Base-by-base conservation (phyloP, 2,888 invertebrate genomes). In the Nymphalis urticae region DNA sequence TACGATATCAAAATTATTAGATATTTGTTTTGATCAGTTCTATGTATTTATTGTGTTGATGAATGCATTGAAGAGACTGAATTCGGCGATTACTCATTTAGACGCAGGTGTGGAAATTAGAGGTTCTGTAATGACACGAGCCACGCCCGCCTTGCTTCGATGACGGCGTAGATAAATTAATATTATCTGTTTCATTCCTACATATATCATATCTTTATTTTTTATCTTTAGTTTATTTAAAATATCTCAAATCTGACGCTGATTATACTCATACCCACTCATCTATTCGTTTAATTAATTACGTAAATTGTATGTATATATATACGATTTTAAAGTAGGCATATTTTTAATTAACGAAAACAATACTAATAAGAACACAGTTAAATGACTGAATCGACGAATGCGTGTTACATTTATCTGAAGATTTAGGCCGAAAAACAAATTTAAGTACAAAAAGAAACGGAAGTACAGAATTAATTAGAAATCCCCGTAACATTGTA, bases 41-140 rank as follows among this genome's bases (percentile, higher is more conserved):
- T 47, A 47, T 21, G 13, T 60, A 16, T 47, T 48, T n/a, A 60
- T 21, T 48, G 62, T 65, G 56, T 61, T 13, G 42, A 42, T 42
- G 53, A 62, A 19, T 58, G 9, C 13, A 42, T 42, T 58, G 19
- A 63, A 65, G 5, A 50, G 36, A 51, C 17, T 16, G 21, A 36
- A 64, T 80, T 75, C 77, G 80, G 78, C 80, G 82, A 82, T 82
- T 82, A 81, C 86, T 88, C 84, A 88, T 88, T 85, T 87, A 75
- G 75, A 80, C 78, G 81, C 87, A 87, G 86, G 87, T 87, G 88
- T 82, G 83, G 82, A 85, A 81, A 85, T 86, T 85, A 87, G 82
- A 83, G 84, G 79, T 76, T 73, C 75, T 70, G 74, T 89, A 89
- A 90, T 88, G 88, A 86, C 81, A 68, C 47, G 54, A 70, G 76